phyloP scores from a whole-genome alignment of 2,888 invertebrate genomes.

The Drosophila neoperkinsi region DNA sequence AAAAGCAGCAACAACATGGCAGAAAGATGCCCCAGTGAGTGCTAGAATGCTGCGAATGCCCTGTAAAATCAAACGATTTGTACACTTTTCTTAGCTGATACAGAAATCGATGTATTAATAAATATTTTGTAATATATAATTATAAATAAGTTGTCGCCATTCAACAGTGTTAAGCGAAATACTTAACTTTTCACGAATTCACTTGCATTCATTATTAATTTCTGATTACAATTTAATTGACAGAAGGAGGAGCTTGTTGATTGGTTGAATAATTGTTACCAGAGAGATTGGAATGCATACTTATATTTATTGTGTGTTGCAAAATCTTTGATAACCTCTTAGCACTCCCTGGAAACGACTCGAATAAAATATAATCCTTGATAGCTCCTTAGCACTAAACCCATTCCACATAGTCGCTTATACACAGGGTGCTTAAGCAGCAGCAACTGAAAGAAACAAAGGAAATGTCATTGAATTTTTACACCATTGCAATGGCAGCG shows the following conservation, averaged over 20 bases:
- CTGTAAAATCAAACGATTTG: neutral
- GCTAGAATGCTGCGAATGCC: neutral
- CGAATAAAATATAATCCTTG: neutral
- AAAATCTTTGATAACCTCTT: neutral
- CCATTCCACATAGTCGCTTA: neutral
- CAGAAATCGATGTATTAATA: too few relatives aligned
- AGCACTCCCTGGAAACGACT: neutral
- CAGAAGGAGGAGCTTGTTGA: neutral
- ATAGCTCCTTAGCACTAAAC: neutral
- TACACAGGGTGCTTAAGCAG: constrained; percentile 33
- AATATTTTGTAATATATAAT: neutral
- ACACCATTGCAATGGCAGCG: constrained; percentile 31
- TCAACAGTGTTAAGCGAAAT: neutral
- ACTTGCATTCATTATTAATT: neutral
- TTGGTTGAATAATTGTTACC: neutral
- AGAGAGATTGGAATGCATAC: neutral
- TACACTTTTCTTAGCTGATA: neutral
- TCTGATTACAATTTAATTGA: neutral
- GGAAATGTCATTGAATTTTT: constrained; percentile 69
- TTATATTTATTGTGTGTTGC: neutral
- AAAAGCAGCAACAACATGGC: constrained; percentile 26
- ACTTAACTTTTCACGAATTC: neutral
- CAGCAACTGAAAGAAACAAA: constrained; percentile 44
- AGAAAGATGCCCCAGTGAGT: neutral
- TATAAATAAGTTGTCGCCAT: neutral